Percentiles rank a stretch among this genome's conserved stretches.
These are phyloP conservation scores for Cerceris rybyensis DNA, from an alignment of 2,888 invertebrate genomes.

Conservation along the genomic window DNA sequence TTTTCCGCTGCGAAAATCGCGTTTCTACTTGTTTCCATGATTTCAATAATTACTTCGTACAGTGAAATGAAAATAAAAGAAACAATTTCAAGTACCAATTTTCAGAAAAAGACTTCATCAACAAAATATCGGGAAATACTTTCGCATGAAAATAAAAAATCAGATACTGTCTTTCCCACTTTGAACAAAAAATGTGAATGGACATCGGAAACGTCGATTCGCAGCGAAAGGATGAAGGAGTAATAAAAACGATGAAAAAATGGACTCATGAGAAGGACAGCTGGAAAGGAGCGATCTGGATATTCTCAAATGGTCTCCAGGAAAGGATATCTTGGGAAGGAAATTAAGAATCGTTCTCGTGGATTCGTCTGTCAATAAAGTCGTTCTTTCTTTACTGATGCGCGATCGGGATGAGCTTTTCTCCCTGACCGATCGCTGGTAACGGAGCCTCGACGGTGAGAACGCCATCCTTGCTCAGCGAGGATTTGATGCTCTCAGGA, in stretches of 20 bases:
- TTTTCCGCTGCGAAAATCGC: background rate
- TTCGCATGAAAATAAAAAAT: background rate
- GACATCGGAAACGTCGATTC: background rate
- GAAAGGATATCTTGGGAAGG: conserved; percentile 20
- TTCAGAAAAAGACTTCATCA: too few species aligned
- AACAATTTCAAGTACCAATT: too few species aligned
- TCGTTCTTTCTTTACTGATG: conserved; percentile 82
- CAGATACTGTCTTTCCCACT: background rate
- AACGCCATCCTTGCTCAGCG: conserved; percentile 97
- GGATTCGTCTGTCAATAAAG: conserved; percentile 19
- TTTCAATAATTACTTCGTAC: background rate
- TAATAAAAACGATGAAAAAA: background rate
- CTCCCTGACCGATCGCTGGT: conserved; percentile 91
- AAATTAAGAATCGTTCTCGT: conserved; percentile 31
- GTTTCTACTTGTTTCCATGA: background rate
- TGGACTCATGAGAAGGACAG: conserved; percentile 16
- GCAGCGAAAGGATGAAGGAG: conserved; percentile 5
- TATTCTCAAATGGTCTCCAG: conserved; percentile 19
- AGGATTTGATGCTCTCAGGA: conserved; percentile 97
- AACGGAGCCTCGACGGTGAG: conserved; percentile 98
- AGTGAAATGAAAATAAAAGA: too few species aligned
- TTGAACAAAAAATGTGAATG: background rate
- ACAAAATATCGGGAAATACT: too few species aligned
- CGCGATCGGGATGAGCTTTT: conserved; percentile 92
- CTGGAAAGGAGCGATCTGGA: conserved; percentile 24